Evolutionary conservation across 2,113 vertebrate genomes (phyloP).

Genomic region (Stictonetta naevosa): DNA sequence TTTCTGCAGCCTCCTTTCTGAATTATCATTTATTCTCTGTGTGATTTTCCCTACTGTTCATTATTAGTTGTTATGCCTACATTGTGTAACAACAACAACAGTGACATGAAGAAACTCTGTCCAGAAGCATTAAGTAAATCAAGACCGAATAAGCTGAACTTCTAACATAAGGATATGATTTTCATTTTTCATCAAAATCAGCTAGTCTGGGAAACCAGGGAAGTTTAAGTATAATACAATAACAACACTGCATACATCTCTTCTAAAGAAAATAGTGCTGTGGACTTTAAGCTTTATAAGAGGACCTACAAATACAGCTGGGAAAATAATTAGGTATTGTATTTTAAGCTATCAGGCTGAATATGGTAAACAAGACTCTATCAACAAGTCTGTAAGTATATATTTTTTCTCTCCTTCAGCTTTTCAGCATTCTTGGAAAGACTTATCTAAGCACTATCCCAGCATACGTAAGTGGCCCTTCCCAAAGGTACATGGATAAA

Average conservation of each 20-base stretch:
- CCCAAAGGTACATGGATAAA: conserved; percentile 23
- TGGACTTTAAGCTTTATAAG: background rate
- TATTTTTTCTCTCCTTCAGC: background rate
- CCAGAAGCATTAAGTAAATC: background rate
- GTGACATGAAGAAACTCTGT: background rate
- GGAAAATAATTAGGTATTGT: background rate
- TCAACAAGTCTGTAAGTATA: background rate
- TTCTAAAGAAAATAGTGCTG: background rate
- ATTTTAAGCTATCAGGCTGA: background rate
- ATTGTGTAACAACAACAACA: conserved; percentile 22
- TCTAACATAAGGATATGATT: conserved; percentile 49
- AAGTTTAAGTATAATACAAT: background rate
- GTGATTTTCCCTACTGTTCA: background rate
- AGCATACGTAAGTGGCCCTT: background rate
- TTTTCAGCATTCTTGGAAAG: conserved; percentile 33
- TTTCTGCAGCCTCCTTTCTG: background rate
- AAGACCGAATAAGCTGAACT: conserved; percentile 11
- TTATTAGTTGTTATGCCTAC: conserved; percentile 45
- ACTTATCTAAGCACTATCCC: conserved; percentile 11
- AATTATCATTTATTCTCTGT: background rate
- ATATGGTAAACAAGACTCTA: background rate
- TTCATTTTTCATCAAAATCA: conserved; percentile 40
- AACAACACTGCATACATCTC: background rate
- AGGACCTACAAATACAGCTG: background rate
- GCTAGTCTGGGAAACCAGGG: background rate